Conservation (phyloP, 1,140 invertebrate species). For the Papilio xuthus region DNA sequence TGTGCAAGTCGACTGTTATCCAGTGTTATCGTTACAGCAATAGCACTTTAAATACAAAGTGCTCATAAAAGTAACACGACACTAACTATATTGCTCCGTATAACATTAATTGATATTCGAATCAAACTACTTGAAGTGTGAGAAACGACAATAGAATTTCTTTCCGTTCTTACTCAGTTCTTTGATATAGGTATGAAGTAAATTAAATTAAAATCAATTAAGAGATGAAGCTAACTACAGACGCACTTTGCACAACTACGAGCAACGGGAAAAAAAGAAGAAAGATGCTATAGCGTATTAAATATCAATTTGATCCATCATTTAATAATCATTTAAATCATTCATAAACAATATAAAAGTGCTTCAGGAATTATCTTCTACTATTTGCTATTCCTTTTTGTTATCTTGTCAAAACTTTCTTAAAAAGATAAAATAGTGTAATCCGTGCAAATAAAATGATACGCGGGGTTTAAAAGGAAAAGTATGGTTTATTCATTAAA, state of each 20-base stretch:
- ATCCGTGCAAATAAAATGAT: too few species aligned
- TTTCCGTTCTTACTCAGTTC: too few species aligned
- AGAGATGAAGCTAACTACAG: too few species aligned
- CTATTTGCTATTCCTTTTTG: neutral
- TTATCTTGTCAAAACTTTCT: neutral
- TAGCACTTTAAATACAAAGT: slow-evolving; percentile 78
- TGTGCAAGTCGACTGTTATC: slow-evolving; percentile 76
- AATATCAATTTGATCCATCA: neutral
- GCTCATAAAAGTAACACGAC: slow-evolving; percentile 71
- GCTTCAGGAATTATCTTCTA: neutral
- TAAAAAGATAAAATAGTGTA: too few species aligned
- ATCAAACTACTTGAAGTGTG: slow-evolving; percentile 43
- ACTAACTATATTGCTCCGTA: slow-evolving; percentile 42
- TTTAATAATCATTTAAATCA: too few species aligned
- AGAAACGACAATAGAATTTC: neutral
- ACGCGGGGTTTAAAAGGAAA: too few species aligned
- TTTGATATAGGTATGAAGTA: too few species aligned
- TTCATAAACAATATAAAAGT: too few species aligned
- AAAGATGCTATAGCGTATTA: neutral
- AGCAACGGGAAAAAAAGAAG: too few species aligned
- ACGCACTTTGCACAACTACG: too few species aligned
- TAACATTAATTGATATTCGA: slow-evolving; percentile 55
- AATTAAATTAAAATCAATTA: too few species aligned
- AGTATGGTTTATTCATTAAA: too few species aligned
- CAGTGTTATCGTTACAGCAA: slow-evolving; percentile 68